Evolutionary conservation across 2,797 vertebrate species (phyloP).

Genomic region (Oryzias sinensis): DNA sequence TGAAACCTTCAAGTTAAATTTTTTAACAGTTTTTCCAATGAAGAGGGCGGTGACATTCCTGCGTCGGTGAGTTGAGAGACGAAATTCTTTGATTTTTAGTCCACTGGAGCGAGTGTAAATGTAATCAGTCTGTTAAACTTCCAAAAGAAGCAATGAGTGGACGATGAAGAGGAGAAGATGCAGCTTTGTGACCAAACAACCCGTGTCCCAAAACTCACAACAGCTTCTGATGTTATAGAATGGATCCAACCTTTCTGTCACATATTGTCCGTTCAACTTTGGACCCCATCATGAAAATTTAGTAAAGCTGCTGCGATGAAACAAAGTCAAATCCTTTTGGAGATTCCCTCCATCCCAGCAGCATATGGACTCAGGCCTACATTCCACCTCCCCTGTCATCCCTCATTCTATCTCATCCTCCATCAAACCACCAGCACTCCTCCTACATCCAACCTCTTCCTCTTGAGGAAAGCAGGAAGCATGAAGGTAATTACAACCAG

Average conservation of each 20-base stretch:
- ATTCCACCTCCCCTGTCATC: slow-evolving; percentile 61
- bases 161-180: slow-evolving; percentile 10
- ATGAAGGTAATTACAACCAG: slow-evolving; percentile 84
- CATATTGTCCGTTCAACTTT: slow-evolving; percentile 49
- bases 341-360: slow-evolving; percentile 62
- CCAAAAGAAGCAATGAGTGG: too few relatives aligned
- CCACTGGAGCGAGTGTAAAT: too few relatives aligned
- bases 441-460: slow-evolving; percentile 58
- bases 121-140: too few relatives aligned
- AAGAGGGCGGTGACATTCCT: too few relatives aligned
- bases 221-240: slow-evolving; percentile 8
- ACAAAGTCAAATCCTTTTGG: slow-evolving; percentile 58
- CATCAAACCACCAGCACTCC: slow-evolving; percentile 65
- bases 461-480: slow-evolving; percentile 75
- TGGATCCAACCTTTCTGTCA: too few relatives aligned
- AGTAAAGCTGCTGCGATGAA: slow-evolving; percentile 51
- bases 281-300: slow-evolving; percentile 50
- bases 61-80: too few relatives aligned
- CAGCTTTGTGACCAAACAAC: slow-evolving; percentile 20
- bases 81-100: too few relatives aligned
- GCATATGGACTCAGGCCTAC: slow-evolving; percentile 68
- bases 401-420: slow-evolving; percentile 64
- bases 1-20: too few relatives aligned
- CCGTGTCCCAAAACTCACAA: slow-evolving; percentile 21
- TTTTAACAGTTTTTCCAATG: too few relatives aligned